Evolutionary conservation across 2,113 vertebrate genomes (phyloP).

Genomic region (Calidris pygmaea): DNA sequence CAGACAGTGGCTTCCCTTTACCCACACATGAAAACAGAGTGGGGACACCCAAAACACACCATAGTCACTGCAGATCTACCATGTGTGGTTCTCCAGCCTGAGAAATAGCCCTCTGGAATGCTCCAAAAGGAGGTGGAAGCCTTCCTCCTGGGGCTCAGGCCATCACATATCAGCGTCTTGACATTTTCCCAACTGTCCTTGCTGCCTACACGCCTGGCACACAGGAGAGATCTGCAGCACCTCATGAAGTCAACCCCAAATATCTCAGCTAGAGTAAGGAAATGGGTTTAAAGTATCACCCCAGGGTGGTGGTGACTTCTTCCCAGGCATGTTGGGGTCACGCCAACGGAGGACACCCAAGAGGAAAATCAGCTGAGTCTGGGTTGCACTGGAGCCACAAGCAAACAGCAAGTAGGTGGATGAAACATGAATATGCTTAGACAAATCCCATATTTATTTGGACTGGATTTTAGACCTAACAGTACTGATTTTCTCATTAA

Average conservation of each 20-base stretch:
- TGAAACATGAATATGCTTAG: not conserved
- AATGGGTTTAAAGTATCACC: not conserved
- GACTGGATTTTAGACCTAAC: not conserved
- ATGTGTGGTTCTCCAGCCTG: not conserved
- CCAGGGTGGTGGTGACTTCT: not conserved
- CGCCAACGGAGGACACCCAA: fast-evolving
- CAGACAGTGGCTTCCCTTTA: not conserved
- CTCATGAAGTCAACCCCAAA: fast-evolving
- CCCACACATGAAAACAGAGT: not conserved
- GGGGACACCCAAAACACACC: not conserved
- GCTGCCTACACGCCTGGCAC: not conserved
- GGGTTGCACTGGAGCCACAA: fast-evolving
- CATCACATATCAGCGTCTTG: not conserved
- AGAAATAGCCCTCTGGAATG: not conserved
- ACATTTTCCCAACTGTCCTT: not conserved
- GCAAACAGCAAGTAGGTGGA: not conserved
- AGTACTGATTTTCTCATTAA: too few relatives aligned
- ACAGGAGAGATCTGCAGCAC: not conserved
- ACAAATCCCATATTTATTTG: not conserved
- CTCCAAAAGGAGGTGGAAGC: not conserved
- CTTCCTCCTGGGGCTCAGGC: not conserved
- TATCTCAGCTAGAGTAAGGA: not conserved
- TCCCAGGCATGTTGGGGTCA: fast-evolving
- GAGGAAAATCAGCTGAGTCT: not conserved
- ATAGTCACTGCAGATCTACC: not conserved